Percentiles rank a stretch among this genome's conserved stretches.
Conservation (phyloP, 2,888 invertebrate genomes). For the Shargacucullia verbasci region DNA sequence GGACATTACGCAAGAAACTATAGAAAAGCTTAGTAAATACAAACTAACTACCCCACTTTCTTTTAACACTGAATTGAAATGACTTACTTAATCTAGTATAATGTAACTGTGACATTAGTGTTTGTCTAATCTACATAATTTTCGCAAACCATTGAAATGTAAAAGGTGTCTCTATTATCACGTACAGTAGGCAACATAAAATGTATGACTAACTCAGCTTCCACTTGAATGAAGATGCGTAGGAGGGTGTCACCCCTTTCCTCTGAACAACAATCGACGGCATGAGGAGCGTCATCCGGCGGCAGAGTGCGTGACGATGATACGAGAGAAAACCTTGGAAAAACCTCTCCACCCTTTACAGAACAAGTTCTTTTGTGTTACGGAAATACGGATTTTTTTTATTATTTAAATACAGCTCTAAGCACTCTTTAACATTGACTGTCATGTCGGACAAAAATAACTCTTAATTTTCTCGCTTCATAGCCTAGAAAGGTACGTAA, state of each 20-base stretch:
- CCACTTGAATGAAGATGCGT: conserved; percentile 81
- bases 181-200: conserved; percentile 37
- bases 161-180: conserved; percentile 36
- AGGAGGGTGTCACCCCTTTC: conserved; percentile 85
- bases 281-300: conserved; percentile 74
- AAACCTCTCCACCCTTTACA: conserved; percentile 47
- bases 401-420: conserved; percentile 32
- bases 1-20: background rate
- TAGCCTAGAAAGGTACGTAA: conserved; percentile 1
- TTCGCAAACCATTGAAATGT: conserved; percentile 42
- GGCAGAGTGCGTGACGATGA: conserved; percentile 68
- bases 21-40: too few relatives aligned
- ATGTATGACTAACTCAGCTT: conserved; percentile 69
- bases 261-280: conserved; percentile 77
- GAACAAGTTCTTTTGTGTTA: conserved; percentile 44
- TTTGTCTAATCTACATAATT: conserved; percentile 36
- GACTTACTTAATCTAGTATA: conserved; percentile 25
- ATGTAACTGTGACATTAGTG: conserved; percentile 31
- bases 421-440: conserved; percentile 22
- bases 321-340: conserved; percentile 60
- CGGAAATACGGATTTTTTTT: conserved; percentile 33
- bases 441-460: conserved; percentile 27
- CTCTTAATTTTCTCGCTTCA: conserved; percentile 9
- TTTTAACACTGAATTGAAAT: conserved; percentile 12
- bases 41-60: conserved; percentile 17